A percentile compares a stretch with the other conserved stretches of the same genome.
These are phyloP conservation scores for Stictonetta naevosa DNA, from an alignment of 2,113 vertebrate species.

Conservation along the genomic window DNA sequence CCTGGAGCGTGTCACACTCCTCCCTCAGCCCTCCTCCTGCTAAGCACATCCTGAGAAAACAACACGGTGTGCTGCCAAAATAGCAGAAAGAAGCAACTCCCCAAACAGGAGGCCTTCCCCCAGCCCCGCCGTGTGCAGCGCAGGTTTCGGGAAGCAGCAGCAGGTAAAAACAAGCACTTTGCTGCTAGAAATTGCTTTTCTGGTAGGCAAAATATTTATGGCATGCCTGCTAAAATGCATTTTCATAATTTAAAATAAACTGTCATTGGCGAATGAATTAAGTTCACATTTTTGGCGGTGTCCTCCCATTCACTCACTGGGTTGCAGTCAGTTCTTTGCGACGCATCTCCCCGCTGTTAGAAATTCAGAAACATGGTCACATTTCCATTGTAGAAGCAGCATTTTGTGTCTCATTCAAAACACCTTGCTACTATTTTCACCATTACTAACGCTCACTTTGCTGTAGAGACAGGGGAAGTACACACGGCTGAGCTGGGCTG, in stretches of 20 bases:
- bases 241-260: not conserved
- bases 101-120: not conserved
- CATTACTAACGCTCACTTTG: not conserved
- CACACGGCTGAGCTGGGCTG: accelerated
- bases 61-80: constrained; percentile 61
- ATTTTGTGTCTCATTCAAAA: not conserved
- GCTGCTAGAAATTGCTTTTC: not conserved
- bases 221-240: not conserved
- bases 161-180: not conserved
- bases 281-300: not conserved
- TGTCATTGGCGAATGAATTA: not conserved
- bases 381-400: not conserved
- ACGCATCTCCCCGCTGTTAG: not conserved
- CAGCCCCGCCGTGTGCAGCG: accelerated
- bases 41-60: constrained; percentile 38
- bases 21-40: not conserved
- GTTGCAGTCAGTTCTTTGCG: not conserved
- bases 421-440: not conserved
- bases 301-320: not conserved
- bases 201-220: not conserved
- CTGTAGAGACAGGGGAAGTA: not conserved
- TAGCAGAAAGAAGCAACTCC: constrained; percentile 39
- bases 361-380: accelerated
- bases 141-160: not conserved
- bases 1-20: not conserved